Evolutionary conservation across 1,140 invertebrate genomes (phyloP), one percentile per base, ranked within the genome.

Genomic region (Achroia grisella): DNA sequence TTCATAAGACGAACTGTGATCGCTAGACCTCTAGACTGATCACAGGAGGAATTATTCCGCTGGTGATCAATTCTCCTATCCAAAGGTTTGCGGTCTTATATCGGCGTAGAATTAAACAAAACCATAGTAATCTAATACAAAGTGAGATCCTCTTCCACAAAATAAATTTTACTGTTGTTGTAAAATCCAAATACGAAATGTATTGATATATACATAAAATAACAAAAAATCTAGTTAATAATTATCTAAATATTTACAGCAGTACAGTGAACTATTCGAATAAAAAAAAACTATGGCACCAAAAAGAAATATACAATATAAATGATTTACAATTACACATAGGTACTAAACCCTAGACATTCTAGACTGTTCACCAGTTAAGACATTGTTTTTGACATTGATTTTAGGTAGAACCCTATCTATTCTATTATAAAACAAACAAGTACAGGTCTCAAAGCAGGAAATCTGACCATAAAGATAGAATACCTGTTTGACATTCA

Each of bases 301-400:
- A 62, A 56, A 45, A 41, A 44, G 41, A 45, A 47, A 51, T 30
- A 44, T 45, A 54, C 17, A 31, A 43, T 43, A 42, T 23, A 12
- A 50, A 35, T 44, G 27, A 33, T 50, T 42, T 8, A 43, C 31
- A 44, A 39, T 23, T 52, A 35, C 39, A 39, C 42, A 37, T 43
- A 42, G 13, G 17, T 15, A 45, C 10, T 33, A 44, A 36, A 41
- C 33, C 31, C 41, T 15, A 28, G 10, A 27, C 39, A n/a, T 27
- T 32, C 39, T 28, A 37, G 52, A 66, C 53, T 47, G 52, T 64
- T 59, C 69, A 74, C 64, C 64, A 76, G 46, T 56, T 52, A 63
- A 64, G 73, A 80, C 73, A 80, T 77, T 67, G 64, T 72, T 67
- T 63, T 59, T 23, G 42, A 61, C 35, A 71, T 34, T 28, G 37